Percentiles rank a stretch among this genome's conserved stretches.
Conservation (phyloP, 2,888 invertebrate genomes). For the Plemyria rubiginata region DNA sequence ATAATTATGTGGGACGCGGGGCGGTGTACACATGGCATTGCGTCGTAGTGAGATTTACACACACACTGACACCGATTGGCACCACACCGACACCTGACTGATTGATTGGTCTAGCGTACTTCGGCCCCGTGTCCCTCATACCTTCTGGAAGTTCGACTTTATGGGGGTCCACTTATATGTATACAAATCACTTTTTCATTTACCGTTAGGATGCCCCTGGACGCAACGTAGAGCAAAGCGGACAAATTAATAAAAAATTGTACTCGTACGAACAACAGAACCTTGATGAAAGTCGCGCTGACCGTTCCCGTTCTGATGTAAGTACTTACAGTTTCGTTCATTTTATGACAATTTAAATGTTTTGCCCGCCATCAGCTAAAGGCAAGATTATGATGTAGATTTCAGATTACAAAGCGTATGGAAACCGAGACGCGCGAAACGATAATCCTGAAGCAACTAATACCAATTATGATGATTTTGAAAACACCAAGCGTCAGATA, state of each 20-base stretch:
- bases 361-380: background rate
- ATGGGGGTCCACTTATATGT: too few relatives aligned
- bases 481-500: slow-evolving; percentile 37
- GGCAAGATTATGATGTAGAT: slow-evolving; percentile 43
- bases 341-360: background rate
- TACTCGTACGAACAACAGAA: slow-evolving; percentile 47
- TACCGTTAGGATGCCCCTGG: slow-evolving; percentile 41
- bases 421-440: slow-evolving; percentile 45
- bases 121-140: too few relatives aligned
- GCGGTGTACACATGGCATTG: too few relatives aligned
- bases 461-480: slow-evolving; percentile 34
- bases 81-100: too few relatives aligned
- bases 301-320: slow-evolving; percentile 42
- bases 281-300: slow-evolving; percentile 37
- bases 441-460: slow-evolving; percentile 41
- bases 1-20: too few relatives aligned
- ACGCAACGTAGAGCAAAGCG: slow-evolving; percentile 43
- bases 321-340: slow-evolving; percentile 6
- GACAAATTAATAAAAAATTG: slow-evolving; percentile 41
- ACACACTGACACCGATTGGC: too few relatives aligned
- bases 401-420: slow-evolving; percentile 49
- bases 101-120: too few relatives aligned
- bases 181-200: too few relatives aligned
- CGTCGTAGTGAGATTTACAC: too few relatives aligned
- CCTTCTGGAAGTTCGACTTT: too few relatives aligned